Base-by-base conservation (phyloP, 2,113 vertebrate genomes). In the Trachemys scripta region DNA sequence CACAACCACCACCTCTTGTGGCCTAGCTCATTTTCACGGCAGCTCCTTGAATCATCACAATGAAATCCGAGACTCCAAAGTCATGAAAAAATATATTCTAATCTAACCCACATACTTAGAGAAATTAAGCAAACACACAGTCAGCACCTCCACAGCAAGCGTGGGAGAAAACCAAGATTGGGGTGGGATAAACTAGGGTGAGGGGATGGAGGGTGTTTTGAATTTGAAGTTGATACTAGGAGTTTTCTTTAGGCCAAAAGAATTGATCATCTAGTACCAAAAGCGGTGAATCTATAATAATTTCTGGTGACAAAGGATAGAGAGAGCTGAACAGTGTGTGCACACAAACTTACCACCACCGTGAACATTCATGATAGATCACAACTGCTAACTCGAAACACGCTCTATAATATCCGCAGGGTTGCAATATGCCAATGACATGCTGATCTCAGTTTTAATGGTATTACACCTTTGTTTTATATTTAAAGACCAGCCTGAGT, bases 361-460 rank as follows among this genome's bases (percentile, higher is more conserved):
- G 3, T 35, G 65, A n/a, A n/a, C 9, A 69, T 38, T 19, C 17
- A 38, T 20, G 65, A 20, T 20, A 38, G 65, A 69, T 38, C 65
- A 69, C 62, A 65, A 65, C n/a, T 69, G 19, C 65, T 69, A 69
- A 17, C 35, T 38, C 19, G 9, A 69, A 38, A 38, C 35, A 65
- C 1, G 31, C 14, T 35, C 27, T 35, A 62, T 35, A 35, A 65
- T 29, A 62, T 31, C 53, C 53, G 8, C 53, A 54, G 53, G 27
- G 31, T 27, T 0, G 1, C 65, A 9, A 7, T 0, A 3, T 25
- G 22, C 16, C 85, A 42, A n/a, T 31, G 4, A 0, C 7, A 3
- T 1, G 1, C 2, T 3, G 3, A 24, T 16, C 3, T 1, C 16
- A 2, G 1, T 4, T 4, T 5, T 69, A 69, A 20, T 1, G 12